Evolutionary conservation across 2,888 invertebrate species (phyloP).

Genomic region (Osedax fenrisi): DNA sequence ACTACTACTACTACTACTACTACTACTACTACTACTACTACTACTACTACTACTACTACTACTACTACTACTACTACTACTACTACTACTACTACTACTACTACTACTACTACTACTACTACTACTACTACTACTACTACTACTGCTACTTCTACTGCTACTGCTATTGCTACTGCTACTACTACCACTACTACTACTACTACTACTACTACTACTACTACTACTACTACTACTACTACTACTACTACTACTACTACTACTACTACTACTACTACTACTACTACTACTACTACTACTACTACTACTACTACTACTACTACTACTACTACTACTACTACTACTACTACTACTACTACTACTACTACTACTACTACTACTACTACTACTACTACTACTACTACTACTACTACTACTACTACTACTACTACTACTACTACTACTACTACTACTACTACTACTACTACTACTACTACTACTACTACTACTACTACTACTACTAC

Average conservation of each 20-base stretch:
- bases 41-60: conserved; percentile 26
- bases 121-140: conserved; percentile 3
- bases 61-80: conserved; percentile 23
- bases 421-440: conserved; percentile 12
- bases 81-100: conserved; percentile 22
- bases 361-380: conserved; percentile 19
- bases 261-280: conserved; percentile 26
- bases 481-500: conserved; percentile 8
- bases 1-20: conserved; percentile 27
- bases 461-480: conserved; percentile 7
- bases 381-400: conserved; percentile 15
- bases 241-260: conserved; percentile 24
- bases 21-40: conserved; percentile 27
- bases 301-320: conserved; percentile 27
- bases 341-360: conserved; percentile 23
- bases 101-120: conserved; percentile 17
- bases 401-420: conserved; percentile 3
- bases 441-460: conserved; percentile 8
- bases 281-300: conserved; percentile 26
- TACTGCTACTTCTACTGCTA: conserved; percentile 7
- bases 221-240: conserved; percentile 20
- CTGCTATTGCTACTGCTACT: conserved; percentile 20
- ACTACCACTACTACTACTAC: conserved; percentile 20
- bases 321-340: conserved; percentile 26
- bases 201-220: conserved; percentile 24